Evolutionary conservation across 2,888 invertebrate genomes (phyloP), one percentile per base, ranked within the genome.

Genomic region (Lasioglossum zephyrum): DNA sequence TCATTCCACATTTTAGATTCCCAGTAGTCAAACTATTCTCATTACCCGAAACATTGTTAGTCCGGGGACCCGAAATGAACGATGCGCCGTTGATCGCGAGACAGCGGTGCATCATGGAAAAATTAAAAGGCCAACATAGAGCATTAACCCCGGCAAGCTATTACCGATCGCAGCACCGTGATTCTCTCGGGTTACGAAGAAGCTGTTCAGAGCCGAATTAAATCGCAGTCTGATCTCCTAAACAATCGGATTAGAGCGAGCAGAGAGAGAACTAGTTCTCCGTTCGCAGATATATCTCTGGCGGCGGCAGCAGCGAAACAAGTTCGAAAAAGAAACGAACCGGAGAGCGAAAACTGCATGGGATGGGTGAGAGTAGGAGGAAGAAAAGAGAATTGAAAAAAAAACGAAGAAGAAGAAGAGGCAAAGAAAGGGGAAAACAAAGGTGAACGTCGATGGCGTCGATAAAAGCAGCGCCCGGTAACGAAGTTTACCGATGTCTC

Each of bases 401-500:
- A 39, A 22, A n/a, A 18, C 0, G 2, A 36, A 36, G 36, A 36
- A 36, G 36, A 36, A 36, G 36, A 22, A n/a, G 0, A 53, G n/a
- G n/a, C 57, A 57, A 57, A 57, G 57, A 57, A n/a, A n/a, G 57
- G 13, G 31, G 57, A 41, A 39, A 76, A 36, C 66, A 73, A 73
- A 80, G 81, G 77, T 69, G 75, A 72, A 75, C 79, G 81, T 77
- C 77, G 78, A 81, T 83, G 77, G 74, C 75, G 73, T 36, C 57
- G 82, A 84, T 77, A 73, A 81, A 77, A 81, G 73, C 82, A 69
- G 36, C 26, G n/a, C 36, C 57, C 26, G 36, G 74, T 88, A 81
- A 86, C 77, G 76, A 88, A 88, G 60, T 73, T 85, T 60, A 70
- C 70, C 73, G 69, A 77, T 79, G 85, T 79, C 79, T 69, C 73